Conservation (phyloP, 2,113 vertebrate species). For the Theropithecus gelada region DNA sequence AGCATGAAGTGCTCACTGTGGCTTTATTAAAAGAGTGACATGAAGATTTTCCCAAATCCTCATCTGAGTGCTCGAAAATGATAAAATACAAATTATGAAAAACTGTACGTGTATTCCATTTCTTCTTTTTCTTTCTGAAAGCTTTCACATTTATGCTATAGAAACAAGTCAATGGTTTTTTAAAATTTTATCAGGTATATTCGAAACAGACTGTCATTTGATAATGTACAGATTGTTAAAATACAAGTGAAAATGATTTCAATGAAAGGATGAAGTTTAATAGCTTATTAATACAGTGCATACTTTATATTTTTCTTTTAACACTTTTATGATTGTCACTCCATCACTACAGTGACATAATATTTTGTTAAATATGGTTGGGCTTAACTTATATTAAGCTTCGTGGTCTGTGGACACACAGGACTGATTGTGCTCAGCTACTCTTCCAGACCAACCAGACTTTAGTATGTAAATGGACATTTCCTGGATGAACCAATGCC, state of each 20-base stretch:
- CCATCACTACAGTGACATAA: background rate
- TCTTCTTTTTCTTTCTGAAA: background rate
- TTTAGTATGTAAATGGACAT: background rate
- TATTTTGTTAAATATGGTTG: background rate
- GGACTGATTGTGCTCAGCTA: background rate
- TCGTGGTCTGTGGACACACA: constrained; percentile 15
- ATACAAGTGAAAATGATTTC: background rate
- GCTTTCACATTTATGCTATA: constrained; percentile 28
- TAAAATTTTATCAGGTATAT: background rate
- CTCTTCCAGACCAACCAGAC: constrained; percentile 26
- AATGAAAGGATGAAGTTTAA: background rate
- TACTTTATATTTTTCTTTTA: background rate
- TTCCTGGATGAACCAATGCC: constrained; percentile 37
- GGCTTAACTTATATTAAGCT: background rate
- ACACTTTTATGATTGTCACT: background rate
- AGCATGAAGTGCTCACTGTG: constrained; percentile 74
- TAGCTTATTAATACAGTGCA: too few relatives aligned
- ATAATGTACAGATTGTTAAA: background rate
- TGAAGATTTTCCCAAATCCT: constrained; percentile 77
- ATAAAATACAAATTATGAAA: constrained; percentile 75
- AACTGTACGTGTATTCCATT: constrained; percentile 28
- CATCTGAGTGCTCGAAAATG: constrained; percentile 66
- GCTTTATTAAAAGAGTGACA: constrained; percentile 77
- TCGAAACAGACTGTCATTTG: background rate
- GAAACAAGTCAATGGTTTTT: background rate